A percentile compares a stretch with the other conserved stretches of the same genome.
Evolutionary conservation across 2,888 invertebrate species (phyloP).

Genomic region (Anarsia innoxiella): DNA sequence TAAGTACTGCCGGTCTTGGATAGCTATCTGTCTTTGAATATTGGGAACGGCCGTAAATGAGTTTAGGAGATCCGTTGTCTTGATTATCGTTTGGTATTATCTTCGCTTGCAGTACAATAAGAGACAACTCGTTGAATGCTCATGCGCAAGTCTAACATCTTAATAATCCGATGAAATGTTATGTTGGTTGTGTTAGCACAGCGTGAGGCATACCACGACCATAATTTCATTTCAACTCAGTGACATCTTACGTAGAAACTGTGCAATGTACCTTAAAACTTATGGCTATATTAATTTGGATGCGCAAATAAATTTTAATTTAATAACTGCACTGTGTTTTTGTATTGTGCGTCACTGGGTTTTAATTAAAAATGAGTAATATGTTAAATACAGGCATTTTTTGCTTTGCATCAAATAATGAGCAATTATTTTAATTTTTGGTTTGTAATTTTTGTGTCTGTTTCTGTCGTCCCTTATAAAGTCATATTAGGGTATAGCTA

Average conservation of each 20-base stretch:
- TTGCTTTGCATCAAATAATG: too few relatives aligned
- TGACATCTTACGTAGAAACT: conserved; percentile 54
- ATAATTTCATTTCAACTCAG: conserved; percentile 63
- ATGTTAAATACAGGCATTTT: too few relatives aligned
- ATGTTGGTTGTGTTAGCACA: conserved; percentile 63
- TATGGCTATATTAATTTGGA: conserved; percentile 38
- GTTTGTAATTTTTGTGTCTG: too few relatives aligned
- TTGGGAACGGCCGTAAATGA: too few relatives aligned
- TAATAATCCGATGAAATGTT: conserved; percentile 60
- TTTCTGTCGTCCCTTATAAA: too few relatives aligned
- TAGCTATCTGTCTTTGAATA: too few relatives aligned
- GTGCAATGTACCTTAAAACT: conserved; percentile 32
- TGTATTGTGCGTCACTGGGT: too few relatives aligned
- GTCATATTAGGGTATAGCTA: too few relatives aligned
- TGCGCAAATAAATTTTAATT: conserved; percentile 23
- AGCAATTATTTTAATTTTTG: too few relatives aligned
- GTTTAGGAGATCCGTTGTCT: conserved; percentile 42
- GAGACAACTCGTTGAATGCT: conserved; percentile 52
- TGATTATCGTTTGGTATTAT: conserved; percentile 60
- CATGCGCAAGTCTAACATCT: conserved; percentile 55
- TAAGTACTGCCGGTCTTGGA: too few relatives aligned
- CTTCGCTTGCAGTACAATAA: conserved; percentile 47
- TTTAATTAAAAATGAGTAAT: too few relatives aligned
- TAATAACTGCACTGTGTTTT: too few relatives aligned
- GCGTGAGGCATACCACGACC: conserved; percentile 61